Evolutionary conservation across 2,888 invertebrate genomes (phyloP).

Genomic region (Metopia argyrocephala): DNA sequence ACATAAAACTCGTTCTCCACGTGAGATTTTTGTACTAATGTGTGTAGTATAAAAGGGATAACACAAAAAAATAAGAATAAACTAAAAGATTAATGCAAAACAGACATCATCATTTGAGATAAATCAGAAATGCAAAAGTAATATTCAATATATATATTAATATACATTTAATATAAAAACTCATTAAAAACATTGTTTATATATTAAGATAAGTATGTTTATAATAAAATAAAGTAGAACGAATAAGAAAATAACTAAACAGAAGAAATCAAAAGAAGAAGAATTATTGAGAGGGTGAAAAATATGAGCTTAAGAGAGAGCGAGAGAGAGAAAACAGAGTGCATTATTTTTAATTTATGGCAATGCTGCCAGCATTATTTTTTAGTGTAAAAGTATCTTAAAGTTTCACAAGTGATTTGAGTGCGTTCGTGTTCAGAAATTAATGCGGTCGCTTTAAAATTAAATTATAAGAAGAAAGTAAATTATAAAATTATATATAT

Average conservation of each 20-base stretch:
- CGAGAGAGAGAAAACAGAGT: background rate
- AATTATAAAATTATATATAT: background rate
- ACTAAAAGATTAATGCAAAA: conserved; percentile 9
- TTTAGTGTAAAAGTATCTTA: conserved; percentile 19
- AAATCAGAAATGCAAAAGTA: no score
- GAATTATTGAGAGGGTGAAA: background rate
- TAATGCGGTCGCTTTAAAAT: conserved; percentile 52
- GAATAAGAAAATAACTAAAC: background rate
- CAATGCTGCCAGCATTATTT: conserved; percentile 17
- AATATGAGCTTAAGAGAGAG: background rate
- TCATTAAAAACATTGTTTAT: background rate
- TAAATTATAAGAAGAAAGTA: conserved; percentile 21
- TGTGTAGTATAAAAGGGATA: background rate
- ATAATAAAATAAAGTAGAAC: background rate
- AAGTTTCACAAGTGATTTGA: conserved; percentile 50
- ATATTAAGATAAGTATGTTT: background rate
- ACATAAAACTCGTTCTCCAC: conserved; percentile 31
- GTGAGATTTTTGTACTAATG: conserved; percentile 27
- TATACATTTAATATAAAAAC: background rate
- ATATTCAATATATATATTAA: no score
- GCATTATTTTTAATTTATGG: conserved; percentile 11
- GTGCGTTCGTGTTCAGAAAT: conserved; percentile 51
- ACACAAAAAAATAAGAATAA: conserved; percentile 3
- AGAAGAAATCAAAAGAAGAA: background rate
- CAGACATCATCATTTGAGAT: background rate